These are phyloP conservation scores for Belonocnema kinseyi DNA, from an alignment of 1,140 invertebrate genomes.

Conservation along the genomic window DNA sequence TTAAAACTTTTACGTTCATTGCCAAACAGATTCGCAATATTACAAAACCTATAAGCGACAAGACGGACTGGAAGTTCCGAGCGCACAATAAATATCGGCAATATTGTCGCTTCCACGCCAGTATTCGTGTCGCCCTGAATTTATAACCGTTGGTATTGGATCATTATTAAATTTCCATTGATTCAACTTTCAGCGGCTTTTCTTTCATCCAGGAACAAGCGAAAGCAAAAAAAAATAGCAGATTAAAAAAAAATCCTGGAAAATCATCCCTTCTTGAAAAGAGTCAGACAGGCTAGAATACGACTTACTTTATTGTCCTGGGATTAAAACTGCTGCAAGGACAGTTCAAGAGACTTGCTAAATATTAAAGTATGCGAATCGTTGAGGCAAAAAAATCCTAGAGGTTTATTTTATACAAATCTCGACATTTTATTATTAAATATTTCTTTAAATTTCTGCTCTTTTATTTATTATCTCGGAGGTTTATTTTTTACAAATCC, in stretches of 20 bases:
- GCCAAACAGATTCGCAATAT: constrained; percentile 15
- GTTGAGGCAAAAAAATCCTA: neutral
- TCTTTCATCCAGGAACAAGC: neutral
- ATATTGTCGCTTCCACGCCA: constrained; percentile 5
- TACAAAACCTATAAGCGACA: constrained; percentile 1
- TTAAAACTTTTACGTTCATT: constrained; percentile 3
- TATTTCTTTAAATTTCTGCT: too few relatives aligned
- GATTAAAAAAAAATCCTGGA: too few relatives aligned
- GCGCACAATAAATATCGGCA: constrained; percentile 24
- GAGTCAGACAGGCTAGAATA: constrained; percentile 5
- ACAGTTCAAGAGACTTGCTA: neutral
- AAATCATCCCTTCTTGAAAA: neutral
- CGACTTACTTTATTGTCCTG: neutral
- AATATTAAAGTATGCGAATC: neutral
- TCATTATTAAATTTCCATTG: constrained; percentile 24
- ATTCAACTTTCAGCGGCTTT: neutral
- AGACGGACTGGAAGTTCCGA: neutral
- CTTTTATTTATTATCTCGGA: too few relatives aligned
- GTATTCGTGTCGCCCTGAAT: constrained; percentile 14
- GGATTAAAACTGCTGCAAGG: neutral
- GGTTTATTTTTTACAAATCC: too few relatives aligned
- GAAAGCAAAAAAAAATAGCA: neutral
- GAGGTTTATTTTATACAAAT: too few relatives aligned
- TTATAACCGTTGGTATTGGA: constrained; percentile 9
- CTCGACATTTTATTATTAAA: too few relatives aligned